A percentile compares a stretch with the other conserved stretches of the same genome.
These are phyloP conservation scores for Cyphomyrmex costatus DNA, from an alignment of 1,140 invertebrate species.

Conservation along the genomic window DNA sequence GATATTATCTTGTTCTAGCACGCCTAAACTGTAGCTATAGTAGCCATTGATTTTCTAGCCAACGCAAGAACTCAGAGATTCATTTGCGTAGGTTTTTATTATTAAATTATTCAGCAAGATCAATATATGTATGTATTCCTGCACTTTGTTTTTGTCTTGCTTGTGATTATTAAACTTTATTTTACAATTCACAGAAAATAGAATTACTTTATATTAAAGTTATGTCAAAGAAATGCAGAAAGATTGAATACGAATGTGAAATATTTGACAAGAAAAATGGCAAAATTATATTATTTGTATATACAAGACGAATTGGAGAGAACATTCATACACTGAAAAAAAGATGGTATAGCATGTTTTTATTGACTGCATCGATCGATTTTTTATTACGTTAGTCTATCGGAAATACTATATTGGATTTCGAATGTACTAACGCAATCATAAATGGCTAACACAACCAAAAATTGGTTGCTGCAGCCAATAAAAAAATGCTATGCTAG, in stretches of 20 bases:
- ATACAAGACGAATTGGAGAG: neutral
- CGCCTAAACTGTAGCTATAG: neutral
- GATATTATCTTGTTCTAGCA: constrained; percentile 21
- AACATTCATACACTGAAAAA: too few relatives aligned
- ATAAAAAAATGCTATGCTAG: too few relatives aligned
- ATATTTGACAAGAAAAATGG: neutral
- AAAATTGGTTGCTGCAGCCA: too few relatives aligned
- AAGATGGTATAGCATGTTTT: too few relatives aligned
- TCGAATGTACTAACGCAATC: too few relatives aligned
- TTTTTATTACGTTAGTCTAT: too few relatives aligned
- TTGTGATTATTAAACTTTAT: constrained; percentile 4
- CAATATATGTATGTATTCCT: neutral
- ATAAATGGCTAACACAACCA: too few relatives aligned
- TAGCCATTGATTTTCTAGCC: constrained; percentile 42
- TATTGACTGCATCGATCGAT: too few relatives aligned
- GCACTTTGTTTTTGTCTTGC: neutral
- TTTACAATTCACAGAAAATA: neutral
- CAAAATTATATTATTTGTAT: constrained; percentile 8
- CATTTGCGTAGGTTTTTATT: constrained; percentile 63
- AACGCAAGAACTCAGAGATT: constrained; percentile 54
- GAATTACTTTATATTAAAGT: neutral
- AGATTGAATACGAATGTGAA: neutral
- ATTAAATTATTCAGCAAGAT: constrained; percentile 66
- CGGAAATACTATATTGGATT: too few relatives aligned
- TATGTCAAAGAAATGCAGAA: neutral